Base-by-base conservation (phyloP, 2,797 vertebrate genomes). In the Alca torda region DNA sequence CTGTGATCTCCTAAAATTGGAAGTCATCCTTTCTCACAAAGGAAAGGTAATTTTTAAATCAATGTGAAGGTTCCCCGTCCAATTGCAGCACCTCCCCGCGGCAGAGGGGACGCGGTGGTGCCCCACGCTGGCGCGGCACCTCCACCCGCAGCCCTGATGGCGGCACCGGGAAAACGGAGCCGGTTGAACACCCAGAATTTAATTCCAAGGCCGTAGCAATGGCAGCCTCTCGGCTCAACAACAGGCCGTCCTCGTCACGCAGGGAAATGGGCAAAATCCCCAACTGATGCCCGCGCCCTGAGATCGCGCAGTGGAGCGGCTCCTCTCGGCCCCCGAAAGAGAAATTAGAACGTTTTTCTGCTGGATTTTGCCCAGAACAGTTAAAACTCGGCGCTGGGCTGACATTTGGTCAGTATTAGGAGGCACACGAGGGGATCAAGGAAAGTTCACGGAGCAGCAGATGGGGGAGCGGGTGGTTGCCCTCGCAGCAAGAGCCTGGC, bases 241-340 rank as follows among this genome's bases (percentile, higher is more conserved):
- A 7, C 16, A 2, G 30, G 28, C 4, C 2, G 30, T 13, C 59
- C 35, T 11, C 1, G 1, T 4, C 59, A 2, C 0, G 2, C 23
- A 12, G 56, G 6, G 59, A 50, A 67, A 33, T 0, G 1, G 33
- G 90, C 3, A 1, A 26, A 65, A 10, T 1, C 28, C 70, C 8
- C 3, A 1, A 1, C 1, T 0, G 4, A 8, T 4, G 74, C 14
- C 1, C 1, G 1, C 0, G 2, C 12, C 81, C 54, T 0, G 4
- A 28, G 53, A 39, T n/a, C 8, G 13, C 1, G 12, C 11, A 0
- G 53, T 0, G 0, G 13, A 64, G 41, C 5, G 0, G 57, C 39
- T 72, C 57, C 64, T 20, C 31, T 20, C 2, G 1, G 56, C 13
- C 50, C 56, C 6, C 2, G 3, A n/a, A 21, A 30, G 21, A 17